Evolutionary conservation across 2,797 vertebrate species (phyloP), one percentile per base, ranked within the genome.

Genomic region (Diplodus sargus): DNA sequence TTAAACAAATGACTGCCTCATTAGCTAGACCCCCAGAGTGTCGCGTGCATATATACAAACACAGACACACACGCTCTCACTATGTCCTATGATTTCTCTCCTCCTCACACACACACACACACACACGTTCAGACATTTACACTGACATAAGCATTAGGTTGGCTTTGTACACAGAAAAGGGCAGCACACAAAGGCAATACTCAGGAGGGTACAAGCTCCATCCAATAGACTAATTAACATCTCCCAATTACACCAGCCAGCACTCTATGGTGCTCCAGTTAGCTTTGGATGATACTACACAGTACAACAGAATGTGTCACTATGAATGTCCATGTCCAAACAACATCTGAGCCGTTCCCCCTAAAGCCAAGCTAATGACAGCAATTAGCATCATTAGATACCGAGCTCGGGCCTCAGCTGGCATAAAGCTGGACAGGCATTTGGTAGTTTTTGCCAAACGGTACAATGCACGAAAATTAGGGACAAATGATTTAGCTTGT

Each of bases 191-290:
- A 92, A 92, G 66, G 77, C 80, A 81, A 85, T 83, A 49, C 91
- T 88, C 91, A 59, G 81, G 91, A 92, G 91, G 74, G 66, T 86
- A 91, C 91, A 90, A 86, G 88, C 90, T 81, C 87, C 84, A 84
- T 93, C 91, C 91, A 93, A 88, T 83, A 78, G 89, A 87, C 90
- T 91, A 92, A 94, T 94, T 93, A 94, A 90, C 93, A 92, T 85
- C 66, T 89, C 88, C 89, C 90, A 88, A 85, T 91, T 90, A 87
- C 78, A 89, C 82, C 76, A 90, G 87, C 84, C 83, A 90, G 61
- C 76, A 61, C 82, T 85, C 84, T 48, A 56, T 81, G 85, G 77
- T 79, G 85, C 86, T 85, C 72, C 87, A 85, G 89, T 91, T 88
- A 88, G 89, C 89, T 87, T 82, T 89, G 86, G 89, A 91, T 85